Conservation (phyloP, 2,113 vertebrate species). For the Dasyornis broadbenti region DNA sequence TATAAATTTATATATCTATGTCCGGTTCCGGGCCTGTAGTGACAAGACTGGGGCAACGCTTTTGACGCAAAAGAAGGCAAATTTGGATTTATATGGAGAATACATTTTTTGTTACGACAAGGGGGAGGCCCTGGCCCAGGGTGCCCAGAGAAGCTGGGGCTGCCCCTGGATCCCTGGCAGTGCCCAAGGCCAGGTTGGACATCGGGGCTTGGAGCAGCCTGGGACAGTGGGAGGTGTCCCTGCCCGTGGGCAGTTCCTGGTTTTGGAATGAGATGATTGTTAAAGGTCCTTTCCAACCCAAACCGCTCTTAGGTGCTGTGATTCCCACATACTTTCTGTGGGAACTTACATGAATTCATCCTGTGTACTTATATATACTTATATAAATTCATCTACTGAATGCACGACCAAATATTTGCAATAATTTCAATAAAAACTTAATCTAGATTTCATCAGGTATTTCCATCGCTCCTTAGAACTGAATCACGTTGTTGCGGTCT, state of each 20-base stretch:
- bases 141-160: background rate
- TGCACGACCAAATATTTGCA: background rate
- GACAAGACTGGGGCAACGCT: accelerated
- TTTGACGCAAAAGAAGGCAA: background rate
- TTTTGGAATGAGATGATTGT: background rate
- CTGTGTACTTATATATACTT: background rate
- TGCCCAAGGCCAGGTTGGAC: background rate
- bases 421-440: background rate
- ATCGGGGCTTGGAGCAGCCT: background rate
- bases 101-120: accelerated
- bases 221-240: background rate
- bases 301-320: background rate
- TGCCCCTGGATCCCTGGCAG: background rate
- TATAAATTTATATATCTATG: background rate
- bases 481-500: background rate
- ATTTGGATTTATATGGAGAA: background rate
- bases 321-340: background rate
- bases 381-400: background rate
- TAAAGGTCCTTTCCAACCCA: background rate
- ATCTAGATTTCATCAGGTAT: background rate
- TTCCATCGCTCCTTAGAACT: background rate
- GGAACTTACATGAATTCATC: background rate
- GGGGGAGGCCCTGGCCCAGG: background rate
- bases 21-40: no score
- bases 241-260: background rate